Evolutionary conservation across 2,113 vertebrate species (phyloP).

Genomic region (Alligator sinensis): DNA sequence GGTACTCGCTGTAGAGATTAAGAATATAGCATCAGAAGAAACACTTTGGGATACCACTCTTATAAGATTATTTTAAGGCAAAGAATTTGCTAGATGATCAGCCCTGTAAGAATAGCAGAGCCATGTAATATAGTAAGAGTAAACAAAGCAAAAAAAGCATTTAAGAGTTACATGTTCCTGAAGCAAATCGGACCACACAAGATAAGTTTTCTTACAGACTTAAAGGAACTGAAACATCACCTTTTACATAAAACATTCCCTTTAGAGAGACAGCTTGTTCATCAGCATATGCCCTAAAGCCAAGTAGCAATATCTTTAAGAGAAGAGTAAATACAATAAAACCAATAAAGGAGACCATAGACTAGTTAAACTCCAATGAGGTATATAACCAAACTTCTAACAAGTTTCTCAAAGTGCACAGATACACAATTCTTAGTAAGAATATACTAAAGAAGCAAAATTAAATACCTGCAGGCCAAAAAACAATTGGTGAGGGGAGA

Average conservation of each 20-base stretch:
- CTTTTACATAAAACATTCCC: not conserved
- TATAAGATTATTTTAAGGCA: constrained; percentile 29
- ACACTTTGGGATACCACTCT: constrained; percentile 1
- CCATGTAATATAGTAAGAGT: not conserved
- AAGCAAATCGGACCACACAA: not conserved
- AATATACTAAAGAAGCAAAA: not conserved
- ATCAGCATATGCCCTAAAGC: not conserved
- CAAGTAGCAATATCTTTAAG: not conserved
- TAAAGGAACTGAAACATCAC: not conserved
- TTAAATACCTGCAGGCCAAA: not conserved
- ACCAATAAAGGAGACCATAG: not conserved
- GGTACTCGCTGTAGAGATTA: not conserved
- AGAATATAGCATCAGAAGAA: constrained; percentile 12
- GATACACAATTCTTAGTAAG: not conserved
- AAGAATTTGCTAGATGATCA: constrained; percentile 29
- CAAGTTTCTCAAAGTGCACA: not conserved
- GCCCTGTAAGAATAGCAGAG: not conserved
- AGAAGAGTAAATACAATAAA: not conserved
- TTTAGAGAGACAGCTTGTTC: not conserved
- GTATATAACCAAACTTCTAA: not conserved
- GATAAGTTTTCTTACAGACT: not conserved
- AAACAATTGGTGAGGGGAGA: not conserved
- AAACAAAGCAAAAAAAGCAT: not conserved
- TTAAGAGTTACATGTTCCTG: constrained; percentile 17
- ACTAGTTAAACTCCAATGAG: not conserved